Percentiles rank a stretch among this genome's conserved stretches.
phyloP scores from a whole-genome alignment of 1,140 invertebrate genomes.

The Drosophila takahashii region DNA sequence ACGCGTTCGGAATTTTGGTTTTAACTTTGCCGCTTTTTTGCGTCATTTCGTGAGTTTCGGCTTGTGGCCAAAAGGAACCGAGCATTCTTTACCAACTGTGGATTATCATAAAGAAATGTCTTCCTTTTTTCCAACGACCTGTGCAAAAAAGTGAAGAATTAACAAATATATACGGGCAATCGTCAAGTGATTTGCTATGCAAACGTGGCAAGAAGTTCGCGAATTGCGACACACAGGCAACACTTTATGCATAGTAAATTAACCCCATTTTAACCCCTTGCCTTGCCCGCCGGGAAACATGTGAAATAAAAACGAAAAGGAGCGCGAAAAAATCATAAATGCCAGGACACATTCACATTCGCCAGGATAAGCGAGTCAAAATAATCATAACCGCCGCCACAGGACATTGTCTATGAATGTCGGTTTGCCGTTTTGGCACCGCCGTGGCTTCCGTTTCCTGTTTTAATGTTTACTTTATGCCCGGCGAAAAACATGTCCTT shows the following conservation, averaged over 20 bases:
- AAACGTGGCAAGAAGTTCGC: constrained; percentile 44
- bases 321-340: constrained; percentile 35
- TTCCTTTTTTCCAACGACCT: constrained; percentile 1
- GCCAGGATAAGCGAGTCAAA: constrained; percentile 47
- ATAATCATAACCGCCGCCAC: constrained; percentile 71
- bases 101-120: constrained; percentile 71
- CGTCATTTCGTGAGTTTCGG: constrained; percentile 34
- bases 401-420: constrained; percentile 45
- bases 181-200: constrained; percentile 60
- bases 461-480: constrained; percentile 83
- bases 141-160: constrained; percentile 22
- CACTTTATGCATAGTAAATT: constrained; percentile 72
- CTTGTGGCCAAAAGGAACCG: constrained; percentile 19
- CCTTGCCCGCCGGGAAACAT: neutral
- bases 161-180: constrained; percentile 30
- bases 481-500: constrained; percentile 27
- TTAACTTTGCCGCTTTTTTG: constrained; percentile 36
- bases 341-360: constrained; percentile 19
- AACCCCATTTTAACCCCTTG: constrained; percentile 12
- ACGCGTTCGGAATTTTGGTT: constrained; percentile 15
- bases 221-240: constrained; percentile 47
- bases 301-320: constrained; percentile 24
- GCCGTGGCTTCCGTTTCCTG: constrained; percentile 71
- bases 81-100: constrained; percentile 71
- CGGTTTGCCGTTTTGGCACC: constrained; percentile 55